Percentiles rank a stretch among this genome's conserved stretches.
These are phyloP conservation scores for Catalaphyllia jardinei DNA, from an alignment of 64 coral and sea anemone species.

Conservation along the genomic window DNA sequence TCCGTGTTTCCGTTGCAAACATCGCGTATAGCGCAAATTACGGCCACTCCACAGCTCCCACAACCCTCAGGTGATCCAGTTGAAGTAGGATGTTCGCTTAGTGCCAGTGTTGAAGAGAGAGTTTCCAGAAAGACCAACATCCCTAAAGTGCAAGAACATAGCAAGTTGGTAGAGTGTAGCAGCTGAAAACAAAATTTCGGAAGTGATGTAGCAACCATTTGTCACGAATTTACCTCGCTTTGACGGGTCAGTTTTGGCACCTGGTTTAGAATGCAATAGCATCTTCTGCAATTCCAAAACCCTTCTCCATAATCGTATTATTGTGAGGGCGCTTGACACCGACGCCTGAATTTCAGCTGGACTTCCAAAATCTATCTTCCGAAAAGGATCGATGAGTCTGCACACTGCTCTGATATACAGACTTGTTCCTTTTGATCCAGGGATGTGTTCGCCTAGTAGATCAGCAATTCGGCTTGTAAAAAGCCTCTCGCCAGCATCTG, in stretches of 20 bases:
- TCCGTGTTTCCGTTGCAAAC: too few species aligned
- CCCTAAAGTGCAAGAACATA: slow-evolving; percentile 57
- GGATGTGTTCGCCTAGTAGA: slow-evolving; percentile 42
- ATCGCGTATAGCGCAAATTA: too few species aligned
- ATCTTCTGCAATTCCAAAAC: neutral
- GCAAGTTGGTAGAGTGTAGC: slow-evolving; percentile 57
- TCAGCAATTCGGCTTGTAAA: slow-evolving; percentile 47
- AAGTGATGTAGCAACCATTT: neutral
- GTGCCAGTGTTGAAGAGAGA: slow-evolving; percentile 59
- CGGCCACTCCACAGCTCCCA: too few species aligned
- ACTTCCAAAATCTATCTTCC: neutral
- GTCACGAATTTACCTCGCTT: too few species aligned
- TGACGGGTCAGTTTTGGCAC: too few species aligned
- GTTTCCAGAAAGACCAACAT: slow-evolving; percentile 2
- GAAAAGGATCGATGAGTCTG: neutral
- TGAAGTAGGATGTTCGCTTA: too few species aligned
- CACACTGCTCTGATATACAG: slow-evolving; percentile 34
- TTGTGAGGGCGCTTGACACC: slow-evolving; percentile 28
- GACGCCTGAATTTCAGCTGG: slow-evolving; percentile 23
- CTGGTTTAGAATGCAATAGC: too few species aligned
- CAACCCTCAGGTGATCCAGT: too few species aligned
- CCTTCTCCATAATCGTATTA: too few species aligned
- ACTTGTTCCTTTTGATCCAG: slow-evolving; percentile 60
- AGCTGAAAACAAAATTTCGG: slow-evolving; percentile 55
- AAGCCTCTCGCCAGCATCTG: slow-evolving; percentile 61